Conservation (phyloP, 2,888 invertebrate genomes). For the Sphaeridia pumilis region DNA sequence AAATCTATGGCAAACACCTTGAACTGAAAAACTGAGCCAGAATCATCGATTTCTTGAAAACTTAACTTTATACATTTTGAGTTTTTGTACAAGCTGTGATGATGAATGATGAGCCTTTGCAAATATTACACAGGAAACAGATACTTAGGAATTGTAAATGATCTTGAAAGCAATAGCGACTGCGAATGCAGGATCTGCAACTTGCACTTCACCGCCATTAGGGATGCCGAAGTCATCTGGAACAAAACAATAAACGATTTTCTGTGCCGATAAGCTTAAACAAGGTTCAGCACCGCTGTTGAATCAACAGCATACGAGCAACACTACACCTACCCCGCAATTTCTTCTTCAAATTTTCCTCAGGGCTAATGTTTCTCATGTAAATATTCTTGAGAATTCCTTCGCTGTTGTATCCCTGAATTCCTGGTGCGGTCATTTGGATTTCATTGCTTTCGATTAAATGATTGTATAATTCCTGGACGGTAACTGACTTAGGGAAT, state of each 20-base stretch:
- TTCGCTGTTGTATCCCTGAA: constrained; percentile 66
- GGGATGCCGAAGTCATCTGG: constrained; percentile 62
- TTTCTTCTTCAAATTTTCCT: constrained; percentile 81
- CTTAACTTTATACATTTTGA: too few relatives aligned
- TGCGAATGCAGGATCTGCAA: constrained; percentile 85
- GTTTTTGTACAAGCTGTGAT: too few relatives aligned
- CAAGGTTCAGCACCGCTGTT: too few relatives aligned
- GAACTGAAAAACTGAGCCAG: too few relatives aligned
- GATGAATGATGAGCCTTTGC: too few relatives aligned
- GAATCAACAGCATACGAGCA: too few relatives aligned
- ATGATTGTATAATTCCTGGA: constrained; percentile 70
- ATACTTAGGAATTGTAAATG: constrained; percentile 8
- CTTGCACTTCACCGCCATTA: constrained; percentile 74
- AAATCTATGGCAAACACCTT: too few relatives aligned
- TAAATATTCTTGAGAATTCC: constrained; percentile 86
- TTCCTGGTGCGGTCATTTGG: constrained; percentile 80
- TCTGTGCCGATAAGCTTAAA: too few relatives aligned
- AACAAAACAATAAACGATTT: too few relatives aligned
- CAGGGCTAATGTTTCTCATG: constrained; percentile 85
- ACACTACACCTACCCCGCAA: constrained; percentile 46
- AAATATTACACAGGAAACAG: too few relatives aligned
- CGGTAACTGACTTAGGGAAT: constrained; percentile 44
- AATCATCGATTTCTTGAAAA: too few relatives aligned
- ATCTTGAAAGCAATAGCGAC: constrained; percentile 59
- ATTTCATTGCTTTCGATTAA: constrained; percentile 63